Conservation (phyloP, 2,888 invertebrate species). For the Aspidiotus destructor region DNA sequence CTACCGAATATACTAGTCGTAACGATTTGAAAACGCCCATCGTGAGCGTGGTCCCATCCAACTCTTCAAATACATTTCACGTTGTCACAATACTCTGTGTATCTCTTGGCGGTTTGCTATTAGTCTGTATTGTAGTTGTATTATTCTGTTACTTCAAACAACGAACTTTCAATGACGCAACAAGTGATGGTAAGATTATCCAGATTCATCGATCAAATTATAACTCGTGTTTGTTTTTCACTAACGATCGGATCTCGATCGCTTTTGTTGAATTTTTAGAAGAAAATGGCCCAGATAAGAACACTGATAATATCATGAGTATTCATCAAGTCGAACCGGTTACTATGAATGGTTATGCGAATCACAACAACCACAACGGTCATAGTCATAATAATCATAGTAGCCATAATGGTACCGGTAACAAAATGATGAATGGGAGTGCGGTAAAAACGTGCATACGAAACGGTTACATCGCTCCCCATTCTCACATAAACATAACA, state of each 20-base stretch:
- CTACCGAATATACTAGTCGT: constrained; percentile 23
- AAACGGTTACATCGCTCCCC: constrained; percentile 48
- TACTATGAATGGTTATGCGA: constrained; percentile 39
- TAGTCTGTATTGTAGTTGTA: constrained; percentile 41
- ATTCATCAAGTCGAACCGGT: constrained; percentile 39
- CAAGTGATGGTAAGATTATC: constrained; percentile 18
- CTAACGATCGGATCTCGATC: too few species aligned
- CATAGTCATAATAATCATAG: constrained; percentile 35
- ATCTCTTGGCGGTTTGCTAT: constrained; percentile 47
- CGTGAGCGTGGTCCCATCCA: constrained; percentile 20
- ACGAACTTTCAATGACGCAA: constrained; percentile 34
- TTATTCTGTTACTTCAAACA: constrained; percentile 38
- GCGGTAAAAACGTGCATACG: constrained; percentile 43
- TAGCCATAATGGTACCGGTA: too few species aligned
- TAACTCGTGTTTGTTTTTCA: too few species aligned
- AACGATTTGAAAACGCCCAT: constrained; percentile 23
- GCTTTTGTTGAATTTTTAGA: constrained; percentile 36
- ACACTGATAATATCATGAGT: constrained; percentile 38
- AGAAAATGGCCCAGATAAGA: constrained; percentile 42
- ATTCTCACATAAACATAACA: constrained; percentile 55
- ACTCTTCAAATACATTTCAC: constrained; percentile 36
- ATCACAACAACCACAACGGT: constrained; percentile 39
- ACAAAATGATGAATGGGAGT: constrained; percentile 45
- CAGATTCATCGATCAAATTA: too few species aligned
- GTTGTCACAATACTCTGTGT: constrained; percentile 52